Evolutionary conservation across 2,797 vertebrate species (phyloP).

Genomic region (Acropternis orthonyx): DNA sequence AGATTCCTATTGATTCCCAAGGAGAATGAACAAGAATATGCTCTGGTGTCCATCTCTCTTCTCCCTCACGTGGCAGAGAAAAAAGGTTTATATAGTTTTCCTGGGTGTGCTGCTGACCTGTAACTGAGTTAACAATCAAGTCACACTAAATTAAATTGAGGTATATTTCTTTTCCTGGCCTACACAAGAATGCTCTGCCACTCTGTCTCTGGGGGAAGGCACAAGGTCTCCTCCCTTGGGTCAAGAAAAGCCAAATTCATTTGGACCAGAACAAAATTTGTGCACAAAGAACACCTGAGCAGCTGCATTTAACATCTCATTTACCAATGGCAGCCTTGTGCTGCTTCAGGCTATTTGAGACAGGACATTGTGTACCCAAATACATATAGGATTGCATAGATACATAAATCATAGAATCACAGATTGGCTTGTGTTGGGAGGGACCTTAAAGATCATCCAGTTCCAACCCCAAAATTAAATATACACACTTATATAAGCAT

Average conservation of each 20-base stretch:
- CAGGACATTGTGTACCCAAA: rapidly evolving
- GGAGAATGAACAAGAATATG: constrained; percentile 42
- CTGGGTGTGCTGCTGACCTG: constrained; percentile 31
- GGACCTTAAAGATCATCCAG: too few relatives aligned
- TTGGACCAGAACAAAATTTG: neutral
- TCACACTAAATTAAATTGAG: constrained; percentile 52
- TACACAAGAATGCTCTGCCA: neutral
- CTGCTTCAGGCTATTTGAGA: neutral
- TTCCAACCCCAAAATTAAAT: neutral
- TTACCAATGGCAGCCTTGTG: rapidly evolving
- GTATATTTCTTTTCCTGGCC: neutral
- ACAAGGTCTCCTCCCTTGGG: neutral
- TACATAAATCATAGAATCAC: neutral
- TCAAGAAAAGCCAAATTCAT: neutral
- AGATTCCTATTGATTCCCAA: constrained; percentile 64
- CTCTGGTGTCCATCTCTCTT: constrained; percentile 39
- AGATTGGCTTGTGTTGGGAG: neutral
- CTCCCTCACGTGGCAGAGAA: neutral
- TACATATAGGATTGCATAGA: rapidly evolving
- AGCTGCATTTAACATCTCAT: neutral
- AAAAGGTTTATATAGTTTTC: constrained; percentile 12
- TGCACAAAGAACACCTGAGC: neutral
- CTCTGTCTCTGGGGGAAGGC: neutral
- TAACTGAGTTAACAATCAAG: constrained; percentile 13
- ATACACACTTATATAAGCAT: rapidly evolving